These are phyloP conservation scores for Lymantria dispar DNA, from an alignment of 2,888 invertebrate genomes.

Conservation along the genomic window DNA sequence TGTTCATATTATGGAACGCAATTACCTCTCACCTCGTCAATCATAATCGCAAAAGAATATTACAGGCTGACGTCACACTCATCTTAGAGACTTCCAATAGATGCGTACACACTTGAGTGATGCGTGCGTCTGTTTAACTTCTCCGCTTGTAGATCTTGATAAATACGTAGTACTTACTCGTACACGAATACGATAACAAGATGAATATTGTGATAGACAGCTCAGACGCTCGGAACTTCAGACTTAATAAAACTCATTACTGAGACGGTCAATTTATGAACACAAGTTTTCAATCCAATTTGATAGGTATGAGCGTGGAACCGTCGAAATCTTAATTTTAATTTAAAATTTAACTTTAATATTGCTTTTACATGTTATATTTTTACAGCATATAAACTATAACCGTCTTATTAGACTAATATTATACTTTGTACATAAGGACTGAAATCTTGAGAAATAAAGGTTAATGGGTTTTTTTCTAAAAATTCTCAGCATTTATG, in stretches of 20 bases:
- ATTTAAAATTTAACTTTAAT: too few relatives aligned
- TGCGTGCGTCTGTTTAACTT: constrained; percentile 20
- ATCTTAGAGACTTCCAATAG: constrained; percentile 16
- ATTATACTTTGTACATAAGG: too few relatives aligned
- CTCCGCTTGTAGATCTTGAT: constrained; percentile 33
- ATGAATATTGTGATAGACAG: constrained; percentile 66
- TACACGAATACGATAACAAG: constrained; percentile 34
- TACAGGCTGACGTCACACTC: constrained; percentile 23
- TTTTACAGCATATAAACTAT: too few relatives aligned
- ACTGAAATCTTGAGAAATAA: too few relatives aligned
- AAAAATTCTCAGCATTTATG: too few relatives aligned
- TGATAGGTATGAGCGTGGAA: not conserved
- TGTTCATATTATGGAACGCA: too few relatives aligned
- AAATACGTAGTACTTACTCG: constrained; percentile 36
- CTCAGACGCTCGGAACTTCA: constrained; percentile 35
- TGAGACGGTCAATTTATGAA: constrained; percentile 7
- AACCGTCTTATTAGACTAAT: too few relatives aligned
- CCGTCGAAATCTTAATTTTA: too few relatives aligned
- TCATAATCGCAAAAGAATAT: constrained; percentile 9
- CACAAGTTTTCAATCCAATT: not conserved
- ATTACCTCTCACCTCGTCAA: not conserved
- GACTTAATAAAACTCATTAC: constrained; percentile 28
- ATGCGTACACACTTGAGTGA: constrained; percentile 16
- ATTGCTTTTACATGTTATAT: too few relatives aligned
- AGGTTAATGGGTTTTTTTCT: too few relatives aligned